Base-by-base conservation (phyloP, 2,113 vertebrate genomes). In the Sceloporus tristichus region DNA sequence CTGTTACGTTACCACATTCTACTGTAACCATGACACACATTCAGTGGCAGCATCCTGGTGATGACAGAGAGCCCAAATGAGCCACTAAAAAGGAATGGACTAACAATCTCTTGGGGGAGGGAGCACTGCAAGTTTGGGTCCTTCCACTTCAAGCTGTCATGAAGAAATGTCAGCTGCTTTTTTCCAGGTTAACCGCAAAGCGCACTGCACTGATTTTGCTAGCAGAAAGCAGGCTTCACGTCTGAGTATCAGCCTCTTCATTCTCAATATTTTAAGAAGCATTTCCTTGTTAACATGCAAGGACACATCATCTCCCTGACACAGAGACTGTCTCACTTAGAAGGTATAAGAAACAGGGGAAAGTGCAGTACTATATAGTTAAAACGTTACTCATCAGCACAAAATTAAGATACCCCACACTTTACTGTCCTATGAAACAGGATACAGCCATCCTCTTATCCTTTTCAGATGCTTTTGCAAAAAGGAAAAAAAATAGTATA, bases 21-120 rank as follows among this genome's bases (percentile, higher is more conserved):
- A 98, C 97, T 98, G 98, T 98, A 97, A 98, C 96, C 98, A 97
- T 98, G 97, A 98, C 98, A 98, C 98, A 97, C 96, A 95, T 96
- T 97, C 97, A 95, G 96, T 84, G 97, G 96, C 97, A 96, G 97
- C 96, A 97, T 98, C 96, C 97, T 94, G 95, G 96, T 85, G 95
- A 97, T 97, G 98, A 98, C 97, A 98, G 98, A 97, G 97, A 97
- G 97, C 97, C 97, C 96, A 97, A 96, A 97, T 82, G 96, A 97
- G 95, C 97, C 97, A 96, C 97, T 97, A 97, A 96, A 94, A 96
- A 96, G 97, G 96, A 97, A 95, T 84, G 97, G 97, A 97, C 97
- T 96, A 95, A 96, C 94, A 95, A 93, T 96, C 96, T 96, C 96
- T 92, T 84, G 89, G 95, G 95, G 95, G 95, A 73, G 91, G 89